Evolutionary conservation across 2,797 vertebrate genomes (phyloP).

Genomic region (Petrocephalus schoutedeni): DNA sequence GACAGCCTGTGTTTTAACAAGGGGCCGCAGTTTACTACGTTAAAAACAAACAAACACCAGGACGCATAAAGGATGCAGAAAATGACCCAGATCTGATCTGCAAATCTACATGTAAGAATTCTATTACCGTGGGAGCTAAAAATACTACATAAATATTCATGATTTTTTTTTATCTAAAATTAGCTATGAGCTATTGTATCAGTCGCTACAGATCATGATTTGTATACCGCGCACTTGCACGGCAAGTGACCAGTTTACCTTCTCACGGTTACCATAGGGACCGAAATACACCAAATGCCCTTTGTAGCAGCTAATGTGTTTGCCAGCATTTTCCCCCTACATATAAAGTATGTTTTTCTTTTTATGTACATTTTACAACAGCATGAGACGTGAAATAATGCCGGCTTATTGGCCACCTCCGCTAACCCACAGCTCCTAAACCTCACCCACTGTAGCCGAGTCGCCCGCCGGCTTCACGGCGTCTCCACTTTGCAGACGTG

Average conservation of each 20-base stretch:
- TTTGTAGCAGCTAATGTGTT: neutral
- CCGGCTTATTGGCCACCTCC: neutral
- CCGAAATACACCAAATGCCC: neutral
- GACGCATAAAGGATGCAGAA: neutral
- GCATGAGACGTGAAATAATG: neutral
- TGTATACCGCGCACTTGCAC: neutral
- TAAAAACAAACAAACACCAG: slow-evolving; percentile 22
- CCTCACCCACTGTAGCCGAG: neutral
- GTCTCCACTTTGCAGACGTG: neutral
- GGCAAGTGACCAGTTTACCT: neutral
- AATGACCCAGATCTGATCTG: neutral
- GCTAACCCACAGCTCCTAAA: neutral
- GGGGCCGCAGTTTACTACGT: slow-evolving; percentile 18
- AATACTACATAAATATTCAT: neutral
- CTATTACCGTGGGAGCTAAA: neutral
- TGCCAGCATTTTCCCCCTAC: neutral
- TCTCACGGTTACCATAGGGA: neutral
- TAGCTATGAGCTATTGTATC: neutral
- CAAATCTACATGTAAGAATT: neutral
- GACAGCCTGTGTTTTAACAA: neutral
- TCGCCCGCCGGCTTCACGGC: neutral
- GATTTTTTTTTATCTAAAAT: neutral
- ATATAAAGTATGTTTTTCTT: neutral
- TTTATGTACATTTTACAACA: neutral
- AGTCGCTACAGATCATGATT: neutral